Evolutionary conservation across 92 coral and sea anemone genomes (phyloP).

Genomic region (Galaxea fascicularis): DNA sequence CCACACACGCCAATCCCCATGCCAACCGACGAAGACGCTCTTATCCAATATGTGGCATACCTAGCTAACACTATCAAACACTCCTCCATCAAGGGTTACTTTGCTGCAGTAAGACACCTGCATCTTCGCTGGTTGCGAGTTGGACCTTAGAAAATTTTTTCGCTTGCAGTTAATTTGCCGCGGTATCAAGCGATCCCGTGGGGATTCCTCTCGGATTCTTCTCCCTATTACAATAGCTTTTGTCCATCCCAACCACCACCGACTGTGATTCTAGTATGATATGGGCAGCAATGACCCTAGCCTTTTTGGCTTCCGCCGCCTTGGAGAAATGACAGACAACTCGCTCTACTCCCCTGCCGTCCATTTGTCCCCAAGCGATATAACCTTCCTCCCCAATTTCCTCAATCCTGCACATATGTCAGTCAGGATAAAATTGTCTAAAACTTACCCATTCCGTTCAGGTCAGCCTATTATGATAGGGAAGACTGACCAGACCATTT

Average conservation of each 20-base stretch:
- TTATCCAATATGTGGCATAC: conserved; percentile 60
- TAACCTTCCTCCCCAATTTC: neutral
- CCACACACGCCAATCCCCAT: neutral
- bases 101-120: conserved; percentile 60
- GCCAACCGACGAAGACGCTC: conserved; percentile 53
- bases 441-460: neutral
- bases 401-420: neutral
- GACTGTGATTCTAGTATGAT: neutral
- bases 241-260: neutral
- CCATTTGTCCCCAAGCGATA: neutral
- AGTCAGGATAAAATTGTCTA: neutral
- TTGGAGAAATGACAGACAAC: neutral
- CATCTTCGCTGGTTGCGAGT: conserved; percentile 62
- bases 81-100: conserved; percentile 63
- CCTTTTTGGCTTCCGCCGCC: neutral
- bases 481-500: neutral
- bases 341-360: neutral
- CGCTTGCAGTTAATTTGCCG: conserved; percentile 58
- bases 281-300: conserved; percentile 17
- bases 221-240: conserved; percentile 50
- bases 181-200: conserved; percentile 64
- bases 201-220: conserved; percentile 41
- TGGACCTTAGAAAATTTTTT: conserved; percentile 51
- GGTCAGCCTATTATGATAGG: neutral
- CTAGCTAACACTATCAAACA: conserved; percentile 57